Base-by-base conservation (phyloP, 1,140 invertebrate genomes). In the Akabosia matsudoensis region DNA sequence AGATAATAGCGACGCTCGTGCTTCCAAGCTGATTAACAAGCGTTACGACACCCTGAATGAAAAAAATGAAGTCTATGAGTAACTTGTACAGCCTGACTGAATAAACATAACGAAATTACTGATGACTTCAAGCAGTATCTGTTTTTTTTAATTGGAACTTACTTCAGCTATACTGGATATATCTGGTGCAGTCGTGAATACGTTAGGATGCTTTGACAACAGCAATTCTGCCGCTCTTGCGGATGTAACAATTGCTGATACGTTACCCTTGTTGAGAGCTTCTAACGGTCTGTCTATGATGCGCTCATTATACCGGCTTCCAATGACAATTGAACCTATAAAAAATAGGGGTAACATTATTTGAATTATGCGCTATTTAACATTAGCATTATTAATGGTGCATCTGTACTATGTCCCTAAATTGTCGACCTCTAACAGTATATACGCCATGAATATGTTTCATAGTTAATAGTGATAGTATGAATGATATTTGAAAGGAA, bases 181-280 rank as follows among this genome's bases (percentile, higher is more conserved):
- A 52, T 81, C 82, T 14, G 81, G 82, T 0, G 81, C 80, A 30
- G 82, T 82, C 10, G 82, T 82, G 52, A 82, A 80, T 18, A 82
- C 80, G 70, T 81, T 81, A 7, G 75, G 75, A 72, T 81, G 80
- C 54, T 75, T 81, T 33, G 76, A 72, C 28, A 81, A 61, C 2
- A 81, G 70, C 16, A 81, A 26, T 54, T 79, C 80, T 13, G 80
- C 80, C 1, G 80, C 80, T 31, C 77, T 33, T 0, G 78, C 30
- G 10, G 79, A 81, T 16, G 80, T 81, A n/a, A 81, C 80, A 33
- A 81, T 77, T 0, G 80, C 78, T 2, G 80, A 81, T 45, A 81
- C 76, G 34, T 81, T 81, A 28, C 76, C 78, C 52, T 79, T 79
- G 61, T 79, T 79, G 28, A 81, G 61, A 28, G 52, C 75, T 33